phyloP scores from a whole-genome alignment of 2,797 vertebrate genomes.

The Microhierax caerulescens region DNA sequence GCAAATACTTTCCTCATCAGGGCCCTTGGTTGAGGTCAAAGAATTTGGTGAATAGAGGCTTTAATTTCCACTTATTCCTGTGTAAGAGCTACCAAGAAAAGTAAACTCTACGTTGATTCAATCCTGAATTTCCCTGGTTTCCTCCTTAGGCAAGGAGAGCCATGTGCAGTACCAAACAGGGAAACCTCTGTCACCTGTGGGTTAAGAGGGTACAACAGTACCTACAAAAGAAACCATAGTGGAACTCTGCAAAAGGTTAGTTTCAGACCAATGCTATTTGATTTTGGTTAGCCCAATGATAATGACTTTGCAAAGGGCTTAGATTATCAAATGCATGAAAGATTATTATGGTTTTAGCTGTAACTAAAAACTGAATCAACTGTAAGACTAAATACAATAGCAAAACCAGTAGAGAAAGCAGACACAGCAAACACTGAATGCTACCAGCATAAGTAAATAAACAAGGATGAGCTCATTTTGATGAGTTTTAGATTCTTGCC shows the following conservation, averaged over 20 bases:
- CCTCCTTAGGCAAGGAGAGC: neutral
- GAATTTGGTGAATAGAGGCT: neutral
- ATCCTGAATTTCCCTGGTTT: neutral
- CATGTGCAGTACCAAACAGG: accelerated
- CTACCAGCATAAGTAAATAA: neutral
- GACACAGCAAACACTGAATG: neutral
- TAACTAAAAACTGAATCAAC: neutral
- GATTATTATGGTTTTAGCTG: neutral
- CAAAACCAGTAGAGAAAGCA: neutral
- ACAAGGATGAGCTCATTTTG: neutral
- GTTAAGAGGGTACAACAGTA: neutral
- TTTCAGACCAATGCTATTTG: neutral
- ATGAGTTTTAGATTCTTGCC: neutral
- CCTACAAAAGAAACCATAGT: neutral
- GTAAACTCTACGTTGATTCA: neutral
- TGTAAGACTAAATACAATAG: neutral
- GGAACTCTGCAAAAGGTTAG: neutral
- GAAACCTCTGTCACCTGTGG: neutral
- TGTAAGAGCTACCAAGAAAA: neutral
- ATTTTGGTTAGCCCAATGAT: neutral
- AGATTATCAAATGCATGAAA: neutral
- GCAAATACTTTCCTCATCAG: neutral
- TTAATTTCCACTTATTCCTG: neutral
- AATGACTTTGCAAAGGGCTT: neutral
- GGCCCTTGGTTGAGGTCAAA: neutral